Percentiles rank a stretch among this genome's conserved stretches.
Conservation (phyloP, 2,888 invertebrate species). For the Hylaea fasciaria region DNA sequence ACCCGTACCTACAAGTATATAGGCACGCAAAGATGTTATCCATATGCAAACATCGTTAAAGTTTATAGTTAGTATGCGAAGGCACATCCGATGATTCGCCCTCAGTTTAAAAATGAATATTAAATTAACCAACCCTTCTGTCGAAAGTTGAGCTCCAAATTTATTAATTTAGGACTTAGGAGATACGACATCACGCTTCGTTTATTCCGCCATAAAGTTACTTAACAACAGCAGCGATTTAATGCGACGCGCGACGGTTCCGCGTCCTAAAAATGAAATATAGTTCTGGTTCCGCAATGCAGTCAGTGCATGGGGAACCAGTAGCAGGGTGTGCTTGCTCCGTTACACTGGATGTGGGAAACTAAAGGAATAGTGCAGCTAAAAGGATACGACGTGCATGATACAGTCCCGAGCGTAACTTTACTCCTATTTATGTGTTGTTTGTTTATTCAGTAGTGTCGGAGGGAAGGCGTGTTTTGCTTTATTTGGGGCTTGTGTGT, state of each 20-base stretch:
- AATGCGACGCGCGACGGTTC: conserved; percentile 70
- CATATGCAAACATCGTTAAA: conserved; percentile 19
- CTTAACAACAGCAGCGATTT: conserved; percentile 71
- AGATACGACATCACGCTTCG: conserved; percentile 61
- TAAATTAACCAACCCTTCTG: conserved; percentile 38
- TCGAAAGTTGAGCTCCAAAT: conserved; percentile 39
- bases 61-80: conserved; percentile 18
- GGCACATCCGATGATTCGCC: conserved; percentile 25
- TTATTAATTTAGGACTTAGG: conserved; percentile 45
- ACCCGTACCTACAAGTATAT: too few species aligned
- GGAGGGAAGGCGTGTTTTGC: conserved; percentile 23
- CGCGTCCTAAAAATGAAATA: conserved; percentile 80
- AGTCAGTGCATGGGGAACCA: conserved; percentile 80
- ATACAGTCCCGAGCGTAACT: conserved; percentile 37
- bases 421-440: conserved; percentile 39
- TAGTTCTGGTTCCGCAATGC: conserved; percentile 80
- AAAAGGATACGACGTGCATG: conserved; percentile 39
- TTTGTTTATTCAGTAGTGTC: conserved; percentile 38
- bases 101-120: conserved; percentile 35
- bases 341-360: conserved; percentile 16
- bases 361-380: conserved; percentile 19
- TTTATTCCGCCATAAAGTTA: conserved; percentile 70
- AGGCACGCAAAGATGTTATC: conserved; percentile 13
- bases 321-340: conserved; percentile 22
- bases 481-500: conserved; percentile 13